Base-by-base conservation (phyloP, 2,797 vertebrate genomes). In the Distichodus sexfasciatus region DNA sequence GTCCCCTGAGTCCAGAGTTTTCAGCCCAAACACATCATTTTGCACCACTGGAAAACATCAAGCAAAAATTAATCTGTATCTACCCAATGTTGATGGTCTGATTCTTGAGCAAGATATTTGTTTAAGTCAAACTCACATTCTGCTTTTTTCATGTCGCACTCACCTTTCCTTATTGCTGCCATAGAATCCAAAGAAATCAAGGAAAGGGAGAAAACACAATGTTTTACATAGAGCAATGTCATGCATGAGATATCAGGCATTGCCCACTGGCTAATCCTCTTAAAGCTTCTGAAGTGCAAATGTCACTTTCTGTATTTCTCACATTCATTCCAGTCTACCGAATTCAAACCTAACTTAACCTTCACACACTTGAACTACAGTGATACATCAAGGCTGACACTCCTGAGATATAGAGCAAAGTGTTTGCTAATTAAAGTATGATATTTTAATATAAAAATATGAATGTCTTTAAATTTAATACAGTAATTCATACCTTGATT, bases 181-280 rank as follows among this genome's bases (percentile, higher is more conserved):
- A 46, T 92, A 96, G 79, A 95, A 96, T 72, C 92, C 93, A 77
- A 95, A 96, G 48, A 90, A 86, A 75, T 90, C 91, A 86, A 35
- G 43, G 44, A 75, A 51, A 24, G 59, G 8, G 7, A 23, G 4
- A 29, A 40, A 11, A 58, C 58, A 19, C 36, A 15, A 28, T 31
- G 9, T 41, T n/a, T 21, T 41, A 46, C 61, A 72, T 3, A 15
- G 1, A 8, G 15, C 10, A 5, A 5, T 47, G n/a, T 31, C 31
- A 14, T 54, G 21, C 8, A 3, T 28, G 9, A n/a, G n/a, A 46
- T 21, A 24, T 31, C 1, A 59, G 14, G 29, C 11, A 14, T 15
- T 21, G 4, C 33, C 19, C 68, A 26, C 3, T 35, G 33, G 21
- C 29, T 60, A 69, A 72, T 68, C 72, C 54, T 7, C 19, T 19